phyloP scores from a whole-genome alignment of 2,797 vertebrate genomes.

The Eremophila alpestris region DNA sequence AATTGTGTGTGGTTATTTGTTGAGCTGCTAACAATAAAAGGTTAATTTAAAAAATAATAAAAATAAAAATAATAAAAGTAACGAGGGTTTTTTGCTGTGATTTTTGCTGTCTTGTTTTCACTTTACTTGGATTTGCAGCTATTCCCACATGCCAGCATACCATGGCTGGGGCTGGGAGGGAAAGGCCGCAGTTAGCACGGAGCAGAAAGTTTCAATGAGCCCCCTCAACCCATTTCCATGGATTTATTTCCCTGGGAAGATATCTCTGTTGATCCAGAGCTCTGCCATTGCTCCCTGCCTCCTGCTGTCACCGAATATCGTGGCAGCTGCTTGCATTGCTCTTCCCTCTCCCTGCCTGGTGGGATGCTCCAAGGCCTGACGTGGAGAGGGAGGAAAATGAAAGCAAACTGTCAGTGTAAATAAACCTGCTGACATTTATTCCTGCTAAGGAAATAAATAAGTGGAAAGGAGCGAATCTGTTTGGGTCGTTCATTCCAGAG shows the following conservation, averaged over 20 bases:
- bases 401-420: background rate
- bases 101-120: background rate
- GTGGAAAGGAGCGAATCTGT: accelerated
- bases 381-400: background rate
- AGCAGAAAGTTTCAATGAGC: background rate
- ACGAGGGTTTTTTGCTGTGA: background rate
- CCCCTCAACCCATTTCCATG: background rate
- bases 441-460: background rate
- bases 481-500: background rate
- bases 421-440: background rate
- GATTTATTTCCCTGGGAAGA: background rate
- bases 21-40: background rate
- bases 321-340: background rate
- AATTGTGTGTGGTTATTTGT: background rate
- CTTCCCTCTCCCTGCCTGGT: background rate
- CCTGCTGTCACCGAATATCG: background rate
- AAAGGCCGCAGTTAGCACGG: background rate
- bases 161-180: background rate
- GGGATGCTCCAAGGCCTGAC: background rate
- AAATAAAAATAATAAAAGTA: background rate
- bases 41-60: background rate
- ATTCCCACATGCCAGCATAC: background rate
- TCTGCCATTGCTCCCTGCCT: background rate
- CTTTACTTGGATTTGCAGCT: accelerated
- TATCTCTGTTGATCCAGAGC: background rate